Conservation (phyloP, 2,797 vertebrate genomes). For the Poeciliopsis turneri region DNA sequence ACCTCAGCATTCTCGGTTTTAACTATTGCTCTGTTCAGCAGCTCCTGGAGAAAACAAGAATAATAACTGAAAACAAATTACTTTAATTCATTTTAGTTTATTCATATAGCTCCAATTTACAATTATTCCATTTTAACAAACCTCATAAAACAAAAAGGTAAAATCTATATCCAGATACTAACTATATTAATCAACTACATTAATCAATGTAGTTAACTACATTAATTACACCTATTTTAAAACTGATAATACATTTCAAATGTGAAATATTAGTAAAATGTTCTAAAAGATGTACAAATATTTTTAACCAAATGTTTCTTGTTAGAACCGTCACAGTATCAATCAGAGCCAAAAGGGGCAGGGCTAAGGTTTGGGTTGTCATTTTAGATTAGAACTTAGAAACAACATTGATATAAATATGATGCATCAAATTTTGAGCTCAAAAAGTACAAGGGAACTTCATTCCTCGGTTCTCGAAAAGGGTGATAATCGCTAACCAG, state of each 20-base stretch:
- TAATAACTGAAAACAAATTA: neutral
- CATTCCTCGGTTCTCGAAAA: neutral
- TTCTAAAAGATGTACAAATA: neutral
- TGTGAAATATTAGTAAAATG: neutral
- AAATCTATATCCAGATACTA: neutral
- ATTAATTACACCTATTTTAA: neutral
- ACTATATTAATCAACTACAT: no score
- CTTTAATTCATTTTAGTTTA: neutral
- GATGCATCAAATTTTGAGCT: neutral
- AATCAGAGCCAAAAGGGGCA: neutral
- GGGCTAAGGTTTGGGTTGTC: neutral
- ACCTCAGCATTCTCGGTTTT: constrained; percentile 78
- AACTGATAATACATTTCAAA: neutral
- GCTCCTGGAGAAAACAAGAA: constrained; percentile 70
- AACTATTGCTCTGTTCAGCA: constrained; percentile 74
- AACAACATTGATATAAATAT: neutral
- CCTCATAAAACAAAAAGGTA: neutral
- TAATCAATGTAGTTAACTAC: no score
- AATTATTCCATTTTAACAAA: neutral
- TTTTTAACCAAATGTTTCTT: neutral
- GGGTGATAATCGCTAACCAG: neutral
- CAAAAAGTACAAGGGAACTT: neutral
- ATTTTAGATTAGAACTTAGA: neutral
- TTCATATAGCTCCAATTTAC: neutral
- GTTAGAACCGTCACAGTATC: neutral